A percentile compares a stretch with the other conserved stretches of the same genome.
Evolutionary conservation across 2,113 vertebrate genomes (phyloP).

Genomic region (Procapra przewalskii): DNA sequence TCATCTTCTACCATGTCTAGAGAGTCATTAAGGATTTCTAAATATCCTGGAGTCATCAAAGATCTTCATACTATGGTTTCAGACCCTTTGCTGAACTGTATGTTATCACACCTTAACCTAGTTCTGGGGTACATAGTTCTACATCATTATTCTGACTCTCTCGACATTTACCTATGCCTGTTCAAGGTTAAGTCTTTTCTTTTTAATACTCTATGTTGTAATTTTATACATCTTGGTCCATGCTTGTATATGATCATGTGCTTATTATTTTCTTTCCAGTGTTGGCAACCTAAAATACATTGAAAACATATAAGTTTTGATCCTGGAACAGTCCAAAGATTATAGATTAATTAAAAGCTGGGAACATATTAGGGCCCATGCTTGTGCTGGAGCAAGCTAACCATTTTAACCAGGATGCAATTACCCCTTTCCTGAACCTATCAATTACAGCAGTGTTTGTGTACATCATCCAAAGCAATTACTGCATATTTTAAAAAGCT

Average conservation of each 20-base stretch:
- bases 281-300: neutral
- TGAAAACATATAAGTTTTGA: neutral
- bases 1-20: neutral
- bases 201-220: neutral
- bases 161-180: neutral
- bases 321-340: neutral
- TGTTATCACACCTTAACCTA: neutral
- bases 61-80: neutral
- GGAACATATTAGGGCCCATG: neutral
- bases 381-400: neutral
- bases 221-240: neutral
- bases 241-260: neutral
- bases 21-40: neutral
- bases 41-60: neutral
- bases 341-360: neutral
- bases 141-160: neutral
- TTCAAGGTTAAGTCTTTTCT: neutral
- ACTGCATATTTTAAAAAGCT: neutral
- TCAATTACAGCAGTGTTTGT: neutral
- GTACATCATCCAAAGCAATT: constrained; percentile 8
- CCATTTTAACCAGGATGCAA: constrained; percentile 4
- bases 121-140: neutral
- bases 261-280: neutral
- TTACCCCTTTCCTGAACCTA: neutral
- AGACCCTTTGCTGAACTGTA: neutral